Base-by-base conservation (phyloP, 2,888 invertebrate species). In the Magallana nippona region DNA sequence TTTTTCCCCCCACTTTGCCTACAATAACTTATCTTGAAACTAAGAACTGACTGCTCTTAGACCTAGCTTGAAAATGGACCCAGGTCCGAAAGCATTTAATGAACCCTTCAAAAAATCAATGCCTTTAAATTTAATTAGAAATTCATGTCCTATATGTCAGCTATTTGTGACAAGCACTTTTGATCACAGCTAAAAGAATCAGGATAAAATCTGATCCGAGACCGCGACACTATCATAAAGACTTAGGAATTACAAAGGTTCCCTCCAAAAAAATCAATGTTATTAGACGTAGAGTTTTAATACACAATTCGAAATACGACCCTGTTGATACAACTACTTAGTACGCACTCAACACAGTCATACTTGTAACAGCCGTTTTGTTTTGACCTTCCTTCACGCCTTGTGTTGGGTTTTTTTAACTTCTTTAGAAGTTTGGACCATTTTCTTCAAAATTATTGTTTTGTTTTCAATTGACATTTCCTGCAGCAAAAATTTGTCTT, bases 51-150 rank as follows among this genome's bases (percentile, higher is more conserved):
- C 19, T 60, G 19, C 5, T 60, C 60, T 60, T 17, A 60, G 60
- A 17, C 44, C 44, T 60, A 60, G n/a, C 60, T 10, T 19, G 19
- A 60, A 60, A 63, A 11, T 13, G 63, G 27, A n/a, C 63, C 63
- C 3, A 22, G 19, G 63, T 63, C 2, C 27, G 32, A 71, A 71
- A 27, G 27, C 27, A 71, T 71, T 71, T 27, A 71, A 71, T 27
- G 71, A 32, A 71, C 71, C 27, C 3, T 32, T 71, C 15, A 5
- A 32, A 22, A 71, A 27, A 71, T 71, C 71, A 71, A 71, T 71
- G 27, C 13, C 22, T 71, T 71, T 27, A 27, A 71, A 71, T 71
- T 71, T 71, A 71, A 71, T 71, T 71, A 71, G 71, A 22, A 71
- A 71, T 15, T 71, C 15, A 13, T 71, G 71, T 71, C 71, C 22